Evolutionary conservation across 2,888 invertebrate genomes (phyloP), one percentile per base, ranked within the genome.

Genomic region (Pharmacophagus antenor): DNA sequence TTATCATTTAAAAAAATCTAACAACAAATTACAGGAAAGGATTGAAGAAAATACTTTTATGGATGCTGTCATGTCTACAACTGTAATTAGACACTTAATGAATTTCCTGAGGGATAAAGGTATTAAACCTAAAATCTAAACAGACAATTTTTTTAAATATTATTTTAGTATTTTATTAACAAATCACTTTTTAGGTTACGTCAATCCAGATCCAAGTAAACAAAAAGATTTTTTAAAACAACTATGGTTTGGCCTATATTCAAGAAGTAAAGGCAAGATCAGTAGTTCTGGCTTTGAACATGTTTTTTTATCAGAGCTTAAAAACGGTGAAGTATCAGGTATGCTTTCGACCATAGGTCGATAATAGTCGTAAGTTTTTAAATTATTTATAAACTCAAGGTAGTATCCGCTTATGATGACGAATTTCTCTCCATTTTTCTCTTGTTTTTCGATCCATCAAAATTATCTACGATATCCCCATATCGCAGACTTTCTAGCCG

Each of bases 261-360:
- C 97, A 0, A 92, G 97, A 63, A 94, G 95, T 27, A 92, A 93
- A 71, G 95, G 96, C 25, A 93, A 93, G 75, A 93, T 95, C 21
- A 95, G 97, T 62, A 97, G 98, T 70, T 95, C 95, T 42, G 98
- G 97, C 1, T 98, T 98, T 76, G 98, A 98, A 81, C 98, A 98
- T 74, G 94, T 97, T 21, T 97, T 98, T 80, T 92, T 98, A 2
- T 95, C 97, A 0, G 98, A 98, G 91, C 88, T 95, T 0, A 96
- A 95, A 79, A 93, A 94, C 68, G 93, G 93, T 47, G 94, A 94
- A 70, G 93, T 98, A 22, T 94, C 92, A 54, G 91, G 91, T 90
- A 74, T 61, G 1, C 17, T 18, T 44, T 44, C 18, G n/a, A n/a
- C 37, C 4, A 37, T 37, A 37, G 6, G 0, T 4, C 15, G 15